phyloP scores from a whole-genome alignment of 2,888 invertebrate genomes.

The Operophtera brumata region DNA sequence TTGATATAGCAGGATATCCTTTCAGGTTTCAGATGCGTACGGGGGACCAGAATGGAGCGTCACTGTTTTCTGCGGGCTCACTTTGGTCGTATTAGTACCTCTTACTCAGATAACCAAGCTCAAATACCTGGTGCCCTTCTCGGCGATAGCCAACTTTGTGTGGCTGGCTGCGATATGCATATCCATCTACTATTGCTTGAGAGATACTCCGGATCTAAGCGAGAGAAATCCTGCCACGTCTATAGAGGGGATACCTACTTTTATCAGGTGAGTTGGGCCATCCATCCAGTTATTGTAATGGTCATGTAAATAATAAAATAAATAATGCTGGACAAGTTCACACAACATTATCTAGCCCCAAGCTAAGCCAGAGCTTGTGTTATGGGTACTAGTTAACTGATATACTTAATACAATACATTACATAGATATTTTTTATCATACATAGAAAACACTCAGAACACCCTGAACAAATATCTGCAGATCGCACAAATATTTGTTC shows the following conservation, averaged over 20 bases:
- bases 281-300: no score
- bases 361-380: no score
- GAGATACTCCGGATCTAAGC: conserved; percentile 63
- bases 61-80: conserved; percentile 83
- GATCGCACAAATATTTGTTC: no score
- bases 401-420: no score
- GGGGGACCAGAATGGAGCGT: conserved; percentile 79
- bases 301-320: no score
- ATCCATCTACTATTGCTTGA: conserved; percentile 90
- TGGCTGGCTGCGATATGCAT: conserved; percentile 90
- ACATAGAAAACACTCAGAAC: no score
- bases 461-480: no score
- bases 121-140: conserved; percentile 93
- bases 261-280: conserved; percentile 83
- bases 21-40: conserved; percentile 78
- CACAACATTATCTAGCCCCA: no score
- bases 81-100: conserved; percentile 84
- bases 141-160: conserved; percentile 91
- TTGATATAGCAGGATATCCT: background rate
- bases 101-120: conserved; percentile 88
- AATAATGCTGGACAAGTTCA: no score
- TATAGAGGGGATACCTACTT: conserved; percentile 87
- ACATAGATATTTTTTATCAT: no score
- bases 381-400: no score
- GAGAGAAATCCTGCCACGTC: conserved; percentile 73